Evolutionary conservation across 2,888 invertebrate genomes (phyloP), one percentile per base, ranked within the genome.

Genomic region (Lordiphosa andalusiaca): DNA sequence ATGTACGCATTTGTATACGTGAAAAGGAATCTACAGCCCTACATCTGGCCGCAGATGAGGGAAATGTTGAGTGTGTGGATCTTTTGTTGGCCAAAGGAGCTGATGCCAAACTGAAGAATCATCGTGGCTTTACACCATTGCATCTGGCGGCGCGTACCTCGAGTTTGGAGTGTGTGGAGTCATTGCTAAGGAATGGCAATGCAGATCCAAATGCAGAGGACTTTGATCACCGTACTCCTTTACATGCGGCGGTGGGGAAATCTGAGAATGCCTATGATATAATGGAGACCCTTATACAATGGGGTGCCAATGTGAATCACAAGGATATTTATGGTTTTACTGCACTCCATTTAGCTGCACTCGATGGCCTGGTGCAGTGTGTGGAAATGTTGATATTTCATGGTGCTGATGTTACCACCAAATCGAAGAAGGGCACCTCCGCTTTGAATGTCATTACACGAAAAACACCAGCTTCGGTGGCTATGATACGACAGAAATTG

Each of bases 1-100:
- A 95, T 76, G 92, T 93, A 0, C 91, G 93, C 64, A 94, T 94
- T 40, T 90, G 92, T 65, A 92, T 92, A 30, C 92, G 93, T 4
- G 94, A 94, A 56, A 93, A 94, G 74, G 94, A 94, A 67, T 93
- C 94, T 9, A 95, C 95, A 0, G 93, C 95, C 0, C 85, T 96
- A 53, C 97, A 97, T 90, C 90, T 97, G 67, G 96, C 97, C 0
- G 96, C 97, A 0, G 96, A 96, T 85, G 95, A 95, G 55, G 96
- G 96, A 1, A 95, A 95, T 85, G 92, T 92, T 9, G 95, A 96
- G 51, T 96, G 95, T 77, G 93, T 96, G 0, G 93, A 94, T 77
- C 88, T 95, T 41, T 88, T 96, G 39, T 85, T 96, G 37, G 91
- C 93, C 6, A 93, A 93, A 75, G 93, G 94, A 0, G 96, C 96